A percentile compares a stretch with the other conserved stretches of the same genome.
Evolutionary conservation across 1,140 invertebrate genomes (phyloP).

Genomic region (Hypothenemus hampei): DNA sequence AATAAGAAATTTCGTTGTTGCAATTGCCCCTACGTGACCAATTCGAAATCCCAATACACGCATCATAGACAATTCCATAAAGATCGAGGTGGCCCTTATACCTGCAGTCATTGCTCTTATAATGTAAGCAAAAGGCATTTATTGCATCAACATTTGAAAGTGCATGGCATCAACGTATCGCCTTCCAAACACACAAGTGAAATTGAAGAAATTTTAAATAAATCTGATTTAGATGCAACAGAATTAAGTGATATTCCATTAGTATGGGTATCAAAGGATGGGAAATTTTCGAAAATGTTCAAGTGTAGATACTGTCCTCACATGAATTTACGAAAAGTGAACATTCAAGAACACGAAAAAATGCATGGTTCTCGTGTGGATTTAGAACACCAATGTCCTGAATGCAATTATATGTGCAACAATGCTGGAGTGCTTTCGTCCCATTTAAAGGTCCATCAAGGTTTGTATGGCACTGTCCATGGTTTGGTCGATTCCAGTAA

Average conservation of each 20-base stretch:
- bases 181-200: constrained; percentile 38
- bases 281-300: constrained; percentile 75
- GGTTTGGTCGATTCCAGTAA: constrained; percentile 60
- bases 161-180: constrained; percentile 59
- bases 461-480: constrained; percentile 63
- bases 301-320: constrained; percentile 82
- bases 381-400: constrained; percentile 57
- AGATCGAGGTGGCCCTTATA: constrained; percentile 64
- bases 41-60: constrained; percentile 77
- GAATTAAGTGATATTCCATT: constrained; percentile 53
- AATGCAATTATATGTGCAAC: constrained; percentile 78
- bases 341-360: constrained; percentile 80
- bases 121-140: constrained; percentile 75
- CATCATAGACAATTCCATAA: constrained; percentile 84
- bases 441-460: constrained; percentile 74
- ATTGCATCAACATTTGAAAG: constrained; percentile 70
- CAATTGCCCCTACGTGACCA: constrained; percentile 73
- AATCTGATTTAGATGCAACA: constrained; percentile 28
- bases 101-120: constrained; percentile 75
- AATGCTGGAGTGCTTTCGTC: constrained; percentile 68
- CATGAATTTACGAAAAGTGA: constrained; percentile 70
- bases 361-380: constrained; percentile 64
- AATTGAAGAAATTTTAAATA: constrained; percentile 33
- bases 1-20: constrained; percentile 64
- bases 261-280: constrained; percentile 68